Percentiles rank a stretch among this genome's conserved stretches.
phyloP scores from a whole-genome alignment of 2,113 vertebrate species.

The Heterotilapia buettikoferi region DNA sequence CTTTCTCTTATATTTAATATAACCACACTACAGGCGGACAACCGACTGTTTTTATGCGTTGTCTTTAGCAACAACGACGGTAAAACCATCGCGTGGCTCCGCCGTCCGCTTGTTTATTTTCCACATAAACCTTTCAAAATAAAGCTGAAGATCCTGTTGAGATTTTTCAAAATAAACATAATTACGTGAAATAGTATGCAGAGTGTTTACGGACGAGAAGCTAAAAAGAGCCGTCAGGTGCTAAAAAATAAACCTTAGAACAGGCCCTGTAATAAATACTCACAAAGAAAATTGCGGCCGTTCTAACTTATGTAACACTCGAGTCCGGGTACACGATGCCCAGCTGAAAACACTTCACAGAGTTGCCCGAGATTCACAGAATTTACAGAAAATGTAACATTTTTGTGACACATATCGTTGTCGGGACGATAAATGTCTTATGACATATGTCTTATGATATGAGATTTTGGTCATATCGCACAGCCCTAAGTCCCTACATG shows the following conservation, averaged over 20 bases:
- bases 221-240: background rate
- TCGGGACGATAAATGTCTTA: background rate
- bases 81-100: rapidly evolving
- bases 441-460: rapidly evolving
- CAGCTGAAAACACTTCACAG: background rate
- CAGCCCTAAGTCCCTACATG: background rate
- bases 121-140: background rate
- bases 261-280: background rate
- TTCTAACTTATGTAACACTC: background rate
- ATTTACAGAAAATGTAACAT: background rate
- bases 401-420: rapidly evolving
- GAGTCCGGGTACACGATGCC: rapidly evolving
- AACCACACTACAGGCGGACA: background rate
- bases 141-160: background rate
- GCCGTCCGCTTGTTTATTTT: background rate
- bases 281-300: background rate
- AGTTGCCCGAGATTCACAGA: rapidly evolving
- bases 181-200: rapidly evolving
- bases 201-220: rapidly evolving
- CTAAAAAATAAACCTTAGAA: background rate
- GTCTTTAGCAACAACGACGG: rapidly evolving
- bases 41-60: rapidly evolving
- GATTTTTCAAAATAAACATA: background rate
- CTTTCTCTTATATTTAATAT: rapidly evolving
- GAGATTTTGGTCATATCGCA: background rate